These are phyloP conservation scores for Chionoecetes opilio DNA, from an alignment of 1,140 invertebrate genomes.

Conservation along the genomic window DNA sequence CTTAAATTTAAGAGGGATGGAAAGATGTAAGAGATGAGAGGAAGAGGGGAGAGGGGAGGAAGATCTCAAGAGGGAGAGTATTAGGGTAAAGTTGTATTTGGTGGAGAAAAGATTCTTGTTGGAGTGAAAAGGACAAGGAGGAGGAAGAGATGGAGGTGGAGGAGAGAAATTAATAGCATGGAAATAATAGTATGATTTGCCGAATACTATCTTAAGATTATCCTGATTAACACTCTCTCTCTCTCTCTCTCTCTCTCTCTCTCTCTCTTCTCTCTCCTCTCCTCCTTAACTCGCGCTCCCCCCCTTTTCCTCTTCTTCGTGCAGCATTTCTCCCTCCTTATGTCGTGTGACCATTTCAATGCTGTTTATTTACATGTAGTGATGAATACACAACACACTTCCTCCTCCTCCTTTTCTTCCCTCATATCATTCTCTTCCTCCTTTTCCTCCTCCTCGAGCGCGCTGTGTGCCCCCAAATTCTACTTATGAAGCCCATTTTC, in stretches of 20 bases:
- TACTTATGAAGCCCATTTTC: constrained; percentile 9
- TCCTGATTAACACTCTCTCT: background rate
- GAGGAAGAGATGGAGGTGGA: background rate
- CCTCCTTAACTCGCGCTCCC: background rate
- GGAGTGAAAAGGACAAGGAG: no score
- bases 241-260: background rate
- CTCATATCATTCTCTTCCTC: background rate
- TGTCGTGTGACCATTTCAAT: background rate
- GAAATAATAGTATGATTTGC: background rate
- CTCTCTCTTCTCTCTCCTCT: background rate
- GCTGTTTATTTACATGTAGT: background rate
- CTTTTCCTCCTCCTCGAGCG: background rate
- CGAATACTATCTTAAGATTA: background rate
- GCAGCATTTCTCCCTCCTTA: background rate
- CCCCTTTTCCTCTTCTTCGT: background rate
- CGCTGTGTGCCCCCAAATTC: constrained; percentile 24
- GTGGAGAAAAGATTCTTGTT: background rate
- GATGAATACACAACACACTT: constrained; percentile 27
- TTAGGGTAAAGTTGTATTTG: no score
- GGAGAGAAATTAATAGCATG: background rate
- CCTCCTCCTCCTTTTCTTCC: background rate
- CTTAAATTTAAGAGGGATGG: no score
- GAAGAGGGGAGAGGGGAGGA: background rate
- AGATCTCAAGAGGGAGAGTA: background rate
- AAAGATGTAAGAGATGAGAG: no score